Conservation (phyloP, 2,113 vertebrate species). For the Speoplatyrhinus poulsoni region DNA sequence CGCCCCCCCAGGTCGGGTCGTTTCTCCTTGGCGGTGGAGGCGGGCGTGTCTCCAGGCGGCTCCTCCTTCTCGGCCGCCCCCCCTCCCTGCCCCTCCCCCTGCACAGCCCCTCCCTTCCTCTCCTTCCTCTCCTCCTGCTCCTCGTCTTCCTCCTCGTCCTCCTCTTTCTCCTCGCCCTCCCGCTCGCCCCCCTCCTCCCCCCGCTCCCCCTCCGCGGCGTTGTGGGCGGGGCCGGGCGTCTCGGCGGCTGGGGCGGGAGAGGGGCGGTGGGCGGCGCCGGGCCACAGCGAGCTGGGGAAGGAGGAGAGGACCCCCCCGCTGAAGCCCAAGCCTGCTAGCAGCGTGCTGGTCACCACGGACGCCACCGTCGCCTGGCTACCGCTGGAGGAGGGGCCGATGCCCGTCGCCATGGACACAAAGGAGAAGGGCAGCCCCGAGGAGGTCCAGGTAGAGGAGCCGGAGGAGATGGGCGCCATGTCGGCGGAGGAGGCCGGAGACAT, state of each 20-base stretch:
- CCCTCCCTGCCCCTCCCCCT: slow-evolving; percentile 9
- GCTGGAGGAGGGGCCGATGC: slow-evolving; percentile 92
- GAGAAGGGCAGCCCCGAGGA: slow-evolving; percentile 95
- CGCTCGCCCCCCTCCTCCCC: slow-evolving; percentile 66
- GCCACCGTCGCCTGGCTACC: slow-evolving; percentile 94
- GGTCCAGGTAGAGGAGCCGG: slow-evolving; percentile 96
- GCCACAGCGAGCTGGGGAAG: slow-evolving; percentile 94
- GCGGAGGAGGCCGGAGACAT: slow-evolving; percentile 93
- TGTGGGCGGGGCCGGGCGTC: slow-evolving; percentile 59
- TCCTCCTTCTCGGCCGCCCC: slow-evolving; percentile 28
- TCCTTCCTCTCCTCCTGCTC: slow-evolving; percentile 58
- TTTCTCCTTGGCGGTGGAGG: slow-evolving; percentile 73
- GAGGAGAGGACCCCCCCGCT: slow-evolving; percentile 91
- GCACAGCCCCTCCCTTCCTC: slow-evolving; percentile 23
- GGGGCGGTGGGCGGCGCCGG: slow-evolving; percentile 59
- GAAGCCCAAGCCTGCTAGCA: slow-evolving; percentile 92
- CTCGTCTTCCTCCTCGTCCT: slow-evolving; percentile 79
- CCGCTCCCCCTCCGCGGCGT: slow-evolving; percentile 71
- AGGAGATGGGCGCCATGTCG: slow-evolving; percentile 98
- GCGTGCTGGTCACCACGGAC: slow-evolving; percentile 93
- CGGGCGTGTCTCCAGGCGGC: slow-evolving; percentile 43
- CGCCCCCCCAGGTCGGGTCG: slow-evolving; percentile 24
- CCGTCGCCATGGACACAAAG: slow-evolving; percentile 96
- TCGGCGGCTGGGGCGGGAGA: slow-evolving; percentile 32
- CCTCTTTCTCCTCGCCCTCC: slow-evolving; percentile 79